phyloP scores from a whole-genome alignment of 2,113 vertebrate genomes.

The Neomonachus schauinslandi region DNA sequence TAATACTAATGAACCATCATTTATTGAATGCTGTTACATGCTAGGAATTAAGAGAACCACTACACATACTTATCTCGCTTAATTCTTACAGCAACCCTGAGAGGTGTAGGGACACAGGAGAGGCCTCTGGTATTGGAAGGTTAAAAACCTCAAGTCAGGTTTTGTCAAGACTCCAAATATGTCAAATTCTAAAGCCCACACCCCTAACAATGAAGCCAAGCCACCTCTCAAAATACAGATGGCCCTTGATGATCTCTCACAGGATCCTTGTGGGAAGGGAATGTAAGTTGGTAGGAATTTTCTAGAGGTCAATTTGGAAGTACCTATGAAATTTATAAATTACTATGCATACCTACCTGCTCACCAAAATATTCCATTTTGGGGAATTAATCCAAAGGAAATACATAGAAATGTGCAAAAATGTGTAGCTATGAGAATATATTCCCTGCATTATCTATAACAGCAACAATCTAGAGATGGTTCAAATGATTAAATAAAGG shows the following conservation, averaged over 20 bases:
- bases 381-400: conserved; percentile 13
- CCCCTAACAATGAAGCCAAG: conserved; percentile 43
- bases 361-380: background rate
- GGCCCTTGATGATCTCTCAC: background rate
- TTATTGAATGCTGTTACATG: background rate
- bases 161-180: background rate
- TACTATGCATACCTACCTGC: background rate
- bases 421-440: conserved; percentile 8
- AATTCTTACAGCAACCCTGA: background rate
- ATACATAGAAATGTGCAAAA: conserved; percentile 8
- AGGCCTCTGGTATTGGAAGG: background rate
- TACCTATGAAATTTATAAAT: background rate
- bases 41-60: background rate
- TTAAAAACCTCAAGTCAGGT: background rate
- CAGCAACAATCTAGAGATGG: background rate
- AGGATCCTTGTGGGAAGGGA: background rate
- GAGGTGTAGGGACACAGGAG: background rate
- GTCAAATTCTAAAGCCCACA: conserved; percentile 37
- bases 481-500: background rate
- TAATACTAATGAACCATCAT: background rate
- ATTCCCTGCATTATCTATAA: background rate
- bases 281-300: conserved; percentile 31
- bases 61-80: background rate
- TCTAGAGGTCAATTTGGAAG: conserved; percentile 40
- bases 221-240: conserved; percentile 23